Base-by-base conservation (phyloP, 1,140 invertebrate genomes). In the Samia ricini region DNA sequence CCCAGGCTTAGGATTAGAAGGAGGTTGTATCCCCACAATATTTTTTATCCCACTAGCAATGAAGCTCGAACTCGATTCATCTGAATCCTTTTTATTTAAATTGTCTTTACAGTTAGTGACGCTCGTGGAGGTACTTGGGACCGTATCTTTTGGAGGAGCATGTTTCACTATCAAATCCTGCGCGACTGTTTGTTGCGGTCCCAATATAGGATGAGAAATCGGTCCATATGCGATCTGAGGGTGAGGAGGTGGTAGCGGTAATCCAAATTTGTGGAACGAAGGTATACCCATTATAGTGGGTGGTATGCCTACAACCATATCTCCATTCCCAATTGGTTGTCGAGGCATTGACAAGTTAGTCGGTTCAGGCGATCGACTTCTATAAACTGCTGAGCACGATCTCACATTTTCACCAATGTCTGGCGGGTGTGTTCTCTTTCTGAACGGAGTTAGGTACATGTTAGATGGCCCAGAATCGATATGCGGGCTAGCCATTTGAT, bases 401-500 rank as follows among this genome's bases (percentile, higher is more conserved):
- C 88, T 85, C 12, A 85, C 77, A 63, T 82, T 87, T 48, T 91
- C 89, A 19, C 72, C 74, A 26, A 90, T 84, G 70, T 91, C 90
- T 1, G 89, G 83, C 10, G 91, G 90, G 69, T 92, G 84, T 49
- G 88, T 88, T 72, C 92, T 78, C 64, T 92, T 92, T 60, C 92
- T 85, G 69, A 91, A 91, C 52, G 91, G 83, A 71, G 91, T 91
- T 5, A 89, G 61, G 67, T 81, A 90, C 68, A 90, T 88, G 54
- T 76, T 79, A 23, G 88, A 85, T 62, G 92, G 94, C 78, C 89
- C 93, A 79, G 92, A 91, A 88, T 84, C 93, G 82, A 92, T 93
- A 12, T 85, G 70, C 10, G 82, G 77, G 66, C 79, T 88, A 4
- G 78, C 29, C 56, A 88, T 76, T 73, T 84, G 81, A 58, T 69